phyloP scores from a whole-genome alignment of 2,113 vertebrate species.

The Chamaea fasciata region DNA sequence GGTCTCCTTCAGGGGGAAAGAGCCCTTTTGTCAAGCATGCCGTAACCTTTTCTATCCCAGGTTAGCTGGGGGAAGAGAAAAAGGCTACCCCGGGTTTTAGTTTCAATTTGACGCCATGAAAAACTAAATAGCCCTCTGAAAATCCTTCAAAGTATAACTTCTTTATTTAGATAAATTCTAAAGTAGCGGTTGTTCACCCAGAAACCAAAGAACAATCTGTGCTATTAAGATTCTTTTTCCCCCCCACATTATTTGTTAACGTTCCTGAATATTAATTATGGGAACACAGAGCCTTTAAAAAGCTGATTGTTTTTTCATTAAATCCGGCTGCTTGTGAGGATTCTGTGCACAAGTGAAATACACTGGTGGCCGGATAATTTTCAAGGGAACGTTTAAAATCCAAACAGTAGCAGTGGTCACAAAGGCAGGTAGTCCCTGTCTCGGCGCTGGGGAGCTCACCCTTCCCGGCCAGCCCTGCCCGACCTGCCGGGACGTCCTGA shows the following conservation, averaged over 20 bases:
- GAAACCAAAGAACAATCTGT: neutral
- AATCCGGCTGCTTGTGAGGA: neutral
- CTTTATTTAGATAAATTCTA: neutral
- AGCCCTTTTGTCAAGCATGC: neutral
- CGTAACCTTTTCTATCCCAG: neutral
- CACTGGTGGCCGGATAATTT: conserved; percentile 3
- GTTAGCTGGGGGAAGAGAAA: neutral
- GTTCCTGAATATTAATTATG: neutral
- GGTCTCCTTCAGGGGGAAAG: neutral
- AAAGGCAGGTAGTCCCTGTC: neutral
- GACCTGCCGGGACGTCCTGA: too few relatives aligned
- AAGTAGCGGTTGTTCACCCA: neutral
- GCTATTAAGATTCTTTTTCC: neutral
- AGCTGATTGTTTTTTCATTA: conserved; percentile 5
- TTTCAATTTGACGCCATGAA: neutral
- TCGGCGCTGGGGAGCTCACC: neutral
- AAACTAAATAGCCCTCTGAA: neutral
- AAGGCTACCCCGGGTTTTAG: neutral
- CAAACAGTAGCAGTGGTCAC: neutral
- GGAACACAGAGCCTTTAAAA: neutral
- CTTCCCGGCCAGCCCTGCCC: neutral
- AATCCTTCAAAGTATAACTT: neutral
- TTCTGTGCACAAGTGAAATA: neutral
- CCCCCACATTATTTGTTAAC: conserved; percentile 13
- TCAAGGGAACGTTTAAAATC: conserved; percentile 28